These are phyloP conservation scores for Podarcis lilfordi DNA, from an alignment of 2,797 vertebrate species.

Conservation along the genomic window DNA sequence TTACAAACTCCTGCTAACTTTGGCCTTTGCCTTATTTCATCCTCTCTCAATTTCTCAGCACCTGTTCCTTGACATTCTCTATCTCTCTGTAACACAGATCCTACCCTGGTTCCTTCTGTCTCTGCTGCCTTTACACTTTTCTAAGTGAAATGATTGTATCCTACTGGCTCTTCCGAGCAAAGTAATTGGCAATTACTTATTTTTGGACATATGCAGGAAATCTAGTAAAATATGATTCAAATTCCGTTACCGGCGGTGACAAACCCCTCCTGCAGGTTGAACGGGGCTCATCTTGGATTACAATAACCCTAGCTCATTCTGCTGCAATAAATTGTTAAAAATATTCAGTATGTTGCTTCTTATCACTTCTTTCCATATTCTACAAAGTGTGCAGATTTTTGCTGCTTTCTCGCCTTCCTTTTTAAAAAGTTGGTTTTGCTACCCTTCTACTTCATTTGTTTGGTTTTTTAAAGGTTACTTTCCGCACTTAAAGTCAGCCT, in stretches of 20 bases:
- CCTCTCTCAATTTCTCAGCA: conserved; percentile 15
- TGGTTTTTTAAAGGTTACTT: conserved; percentile 9
- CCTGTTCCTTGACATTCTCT: conserved; percentile 40
- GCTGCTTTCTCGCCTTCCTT: background rate
- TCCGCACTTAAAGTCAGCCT: conserved; percentile 42
- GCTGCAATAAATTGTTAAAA: conserved; percentile 59
- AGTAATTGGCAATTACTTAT: conserved; percentile 69
- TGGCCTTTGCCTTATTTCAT: conserved; percentile 40
- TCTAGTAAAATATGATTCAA: conserved; percentile 63
- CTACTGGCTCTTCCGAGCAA: conserved; percentile 66
- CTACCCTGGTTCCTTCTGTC: conserved; percentile 16
- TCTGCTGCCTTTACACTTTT: conserved; percentile 26
- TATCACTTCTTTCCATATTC: conserved; percentile 63
- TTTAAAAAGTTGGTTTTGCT: conserved; percentile 20
- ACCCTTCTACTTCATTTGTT: background rate
- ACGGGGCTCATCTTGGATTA: conserved; percentile 52
- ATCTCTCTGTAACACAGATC: conserved; percentile 14
- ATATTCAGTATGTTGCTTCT: conserved; percentile 44
- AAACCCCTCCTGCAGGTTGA: conserved; percentile 51
- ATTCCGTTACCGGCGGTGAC: conserved; percentile 56
- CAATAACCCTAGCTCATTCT: conserved; percentile 54
- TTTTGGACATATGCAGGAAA: conserved; percentile 67
- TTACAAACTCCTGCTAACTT: conserved; percentile 32
- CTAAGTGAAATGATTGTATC: conserved; percentile 62
- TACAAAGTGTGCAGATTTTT: conserved; percentile 56